Evolutionary conservation across 1,140 invertebrate genomes (phyloP).

Genomic region (Drosophila trapezifrons): DNA sequence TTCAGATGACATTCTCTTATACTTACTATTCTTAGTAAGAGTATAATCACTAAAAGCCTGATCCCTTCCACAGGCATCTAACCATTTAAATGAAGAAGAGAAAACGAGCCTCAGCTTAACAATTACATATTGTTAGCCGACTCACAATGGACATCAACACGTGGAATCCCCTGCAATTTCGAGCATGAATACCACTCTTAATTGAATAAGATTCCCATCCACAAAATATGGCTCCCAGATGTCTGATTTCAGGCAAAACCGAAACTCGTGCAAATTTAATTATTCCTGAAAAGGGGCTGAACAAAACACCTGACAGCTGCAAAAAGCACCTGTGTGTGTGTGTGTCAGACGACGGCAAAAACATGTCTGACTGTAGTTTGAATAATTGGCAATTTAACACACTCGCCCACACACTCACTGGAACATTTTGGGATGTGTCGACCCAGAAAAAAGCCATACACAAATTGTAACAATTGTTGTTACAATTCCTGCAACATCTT

Average conservation of each 20-base stretch:
- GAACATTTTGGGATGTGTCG: slow-evolving; percentile 11
- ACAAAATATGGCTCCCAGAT: slow-evolving; percentile 4
- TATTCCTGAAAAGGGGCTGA: slow-evolving; percentile 43
- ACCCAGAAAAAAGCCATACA: slow-evolving; percentile 39
- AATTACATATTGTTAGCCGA: neutral
- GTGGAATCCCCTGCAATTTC: neutral
- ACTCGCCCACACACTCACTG: slow-evolving; percentile 19
- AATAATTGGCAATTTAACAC: slow-evolving; percentile 76
- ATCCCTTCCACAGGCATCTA: too few relatives aligned
- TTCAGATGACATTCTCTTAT: too few relatives aligned
- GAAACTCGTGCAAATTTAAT: slow-evolving; percentile 66
- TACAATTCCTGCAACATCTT: slow-evolving; percentile 29
- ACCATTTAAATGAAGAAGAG: neutral
- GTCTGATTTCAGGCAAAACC: slow-evolving; percentile 7
- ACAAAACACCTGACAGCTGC: slow-evolving; percentile 39
- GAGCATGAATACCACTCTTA: neutral
- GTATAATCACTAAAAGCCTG: too few relatives aligned
- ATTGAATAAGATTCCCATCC: slow-evolving; percentile 3
- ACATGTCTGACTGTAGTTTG: slow-evolving; percentile 64
- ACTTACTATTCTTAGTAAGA: too few relatives aligned
- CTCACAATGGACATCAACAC: neutral
- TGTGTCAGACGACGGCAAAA: slow-evolving; percentile 30
- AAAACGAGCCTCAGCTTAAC: neutral
- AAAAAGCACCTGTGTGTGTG: slow-evolving; percentile 7
- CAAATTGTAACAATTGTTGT: slow-evolving; percentile 53